A percentile compares a stretch with the other conserved stretches of the same genome.
Conservation (phyloP, 2,888 invertebrate genomes). For the Amblyjoppa fuscipennis region DNA sequence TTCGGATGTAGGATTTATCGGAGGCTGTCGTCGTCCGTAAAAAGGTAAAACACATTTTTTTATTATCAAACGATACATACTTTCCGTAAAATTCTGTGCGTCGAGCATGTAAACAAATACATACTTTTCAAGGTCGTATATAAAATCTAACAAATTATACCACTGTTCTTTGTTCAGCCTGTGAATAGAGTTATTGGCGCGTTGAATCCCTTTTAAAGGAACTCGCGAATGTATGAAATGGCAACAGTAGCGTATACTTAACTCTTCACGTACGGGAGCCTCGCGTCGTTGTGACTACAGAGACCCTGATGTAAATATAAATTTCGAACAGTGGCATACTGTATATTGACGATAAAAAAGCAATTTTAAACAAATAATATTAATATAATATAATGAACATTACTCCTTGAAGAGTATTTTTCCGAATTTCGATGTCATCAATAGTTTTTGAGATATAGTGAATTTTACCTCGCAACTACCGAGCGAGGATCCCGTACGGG, state of each 20-base stretch:
- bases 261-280: too few relatives aligned
- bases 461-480: too few relatives aligned
- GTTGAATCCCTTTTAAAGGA: background rate
- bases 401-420: too few relatives aligned
- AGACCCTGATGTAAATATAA: too few relatives aligned
- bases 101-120: background rate
- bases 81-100: slow-evolving; percentile 12
- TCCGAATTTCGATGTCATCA: too few relatives aligned
- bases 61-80: slow-evolving; percentile 10
- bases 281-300: too few relatives aligned
- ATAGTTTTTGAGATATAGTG: too few relatives aligned
- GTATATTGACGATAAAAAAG: too few relatives aligned
- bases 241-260: background rate
- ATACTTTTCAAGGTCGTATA: background rate
- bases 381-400: too few relatives aligned
- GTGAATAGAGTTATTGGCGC: background rate
- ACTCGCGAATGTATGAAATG: background rate
- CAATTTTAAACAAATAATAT: too few relatives aligned
- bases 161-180: background rate
- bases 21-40: background rate
- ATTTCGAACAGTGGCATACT: too few relatives aligned
- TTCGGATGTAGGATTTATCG: background rate
- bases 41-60: background rate
- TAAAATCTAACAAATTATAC: slow-evolving; percentile 3
- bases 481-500: too few relatives aligned